A percentile compares a stretch with the other conserved stretches of the same genome.
Evolutionary conservation across 2,113 vertebrate genomes (phyloP).

Genomic region (Variabilichromis moorii): DNA sequence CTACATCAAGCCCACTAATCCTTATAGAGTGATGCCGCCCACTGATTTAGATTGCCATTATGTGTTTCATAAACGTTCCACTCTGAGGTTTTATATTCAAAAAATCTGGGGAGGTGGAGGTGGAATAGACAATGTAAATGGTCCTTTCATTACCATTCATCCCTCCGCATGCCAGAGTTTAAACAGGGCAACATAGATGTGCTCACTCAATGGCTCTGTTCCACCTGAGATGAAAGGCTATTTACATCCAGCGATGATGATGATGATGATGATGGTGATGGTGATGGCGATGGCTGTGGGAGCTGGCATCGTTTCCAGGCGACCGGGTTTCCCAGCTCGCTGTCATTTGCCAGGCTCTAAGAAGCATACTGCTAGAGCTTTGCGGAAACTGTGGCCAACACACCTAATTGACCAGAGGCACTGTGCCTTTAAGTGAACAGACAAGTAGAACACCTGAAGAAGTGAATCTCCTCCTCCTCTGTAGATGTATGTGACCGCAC

Average conservation of each 20-base stretch:
- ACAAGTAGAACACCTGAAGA: conserved; percentile 41
- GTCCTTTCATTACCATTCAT: conserved; percentile 63
- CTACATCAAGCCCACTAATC: conserved; percentile 70
- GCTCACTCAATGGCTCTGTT: conserved; percentile 53
- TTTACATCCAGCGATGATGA: conserved; percentile 50
- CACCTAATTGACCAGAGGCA: conserved; percentile 64
- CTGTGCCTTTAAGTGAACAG: conserved; percentile 49
- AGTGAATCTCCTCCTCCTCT: conserved; percentile 14
- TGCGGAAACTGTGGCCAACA: conserved; percentile 57
- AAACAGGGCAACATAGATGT: conserved; percentile 48
- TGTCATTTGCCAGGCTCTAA: conserved; percentile 64
- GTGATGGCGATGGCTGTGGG: conserved; percentile 49
- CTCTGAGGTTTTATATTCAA: conserved; percentile 62
- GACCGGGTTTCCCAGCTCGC: conserved; percentile 34
- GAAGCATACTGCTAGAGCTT: conserved; percentile 45
- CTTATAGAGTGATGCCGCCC: conserved; percentile 68
- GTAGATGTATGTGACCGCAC: conserved; percentile 15
- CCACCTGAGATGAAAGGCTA: conserved; percentile 69
- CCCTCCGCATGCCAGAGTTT: conserved; percentile 54
- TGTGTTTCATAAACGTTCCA: conserved; percentile 72
- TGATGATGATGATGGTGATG: conserved; percentile 30
- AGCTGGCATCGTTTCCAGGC: conserved; percentile 46
- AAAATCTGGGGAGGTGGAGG: conserved; percentile 46
- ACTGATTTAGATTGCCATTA: conserved; percentile 73
- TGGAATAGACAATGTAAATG: conserved; percentile 61